These are phyloP conservation scores for Heterodera carotae DNA, from an alignment of 1,140 invertebrate genomes.

Conservation along the genomic window DNA sequence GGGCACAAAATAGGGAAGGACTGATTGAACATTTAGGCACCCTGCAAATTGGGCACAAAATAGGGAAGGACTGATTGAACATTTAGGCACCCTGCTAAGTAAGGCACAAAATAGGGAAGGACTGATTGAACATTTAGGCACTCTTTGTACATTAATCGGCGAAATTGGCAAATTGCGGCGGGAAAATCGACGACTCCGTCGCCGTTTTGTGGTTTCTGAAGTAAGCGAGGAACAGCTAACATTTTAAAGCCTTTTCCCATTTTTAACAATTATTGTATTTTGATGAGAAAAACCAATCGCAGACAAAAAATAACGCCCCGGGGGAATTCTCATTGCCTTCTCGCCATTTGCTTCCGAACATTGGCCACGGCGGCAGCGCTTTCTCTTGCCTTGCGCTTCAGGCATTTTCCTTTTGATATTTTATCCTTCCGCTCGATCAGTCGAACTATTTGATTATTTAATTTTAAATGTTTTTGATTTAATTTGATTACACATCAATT, in stretches of 20 bases:
- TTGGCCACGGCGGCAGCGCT: not conserved
- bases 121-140: slow-evolving; percentile 17
- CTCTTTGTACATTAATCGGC: slow-evolving; percentile 38
- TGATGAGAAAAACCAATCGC: not conserved
- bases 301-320: not conserved
- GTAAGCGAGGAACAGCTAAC: not conserved
- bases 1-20: too few relatives aligned
- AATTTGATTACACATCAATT: too few relatives aligned
- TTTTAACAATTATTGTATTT: not conserved
- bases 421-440: not conserved
- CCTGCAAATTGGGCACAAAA: too few relatives aligned
- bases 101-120: not conserved
- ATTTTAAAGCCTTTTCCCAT: not conserved
- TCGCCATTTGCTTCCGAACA: not conserved
- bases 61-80: not conserved
- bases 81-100: too few relatives aligned
- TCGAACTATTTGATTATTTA: too few relatives aligned
- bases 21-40: too few relatives aligned
- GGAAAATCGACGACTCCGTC: slow-evolving; percentile 35
- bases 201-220: slow-evolving; percentile 27
- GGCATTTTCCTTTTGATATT: not conserved
- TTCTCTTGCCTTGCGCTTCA: slow-evolving; percentile 6
- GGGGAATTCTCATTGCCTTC: slow-evolving; percentile 1
- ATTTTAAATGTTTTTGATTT: too few relatives aligned
- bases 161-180: slow-evolving; percentile 42